Base-by-base conservation (phyloP, 2,797 vertebrate species). In the Danio jaintianensis region DNA sequence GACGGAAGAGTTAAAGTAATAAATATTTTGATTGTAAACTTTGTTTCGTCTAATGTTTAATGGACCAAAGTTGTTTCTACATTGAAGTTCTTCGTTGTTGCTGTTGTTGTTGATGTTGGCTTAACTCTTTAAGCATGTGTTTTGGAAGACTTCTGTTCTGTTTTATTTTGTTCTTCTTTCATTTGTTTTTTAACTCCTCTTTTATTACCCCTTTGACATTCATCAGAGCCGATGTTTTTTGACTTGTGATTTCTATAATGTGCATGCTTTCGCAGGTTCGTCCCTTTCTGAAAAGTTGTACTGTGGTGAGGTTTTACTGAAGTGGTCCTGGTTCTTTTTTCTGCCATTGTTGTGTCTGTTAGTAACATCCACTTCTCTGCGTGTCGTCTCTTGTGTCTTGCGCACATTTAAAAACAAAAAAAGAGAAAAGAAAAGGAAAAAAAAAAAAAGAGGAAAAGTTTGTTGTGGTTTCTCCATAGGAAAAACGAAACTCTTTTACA, bases 1-100 rank as follows among this genome's bases (percentile, higher is more conserved):
- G 88, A 94, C 91, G 93, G 86, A 94, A 92, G 92, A 87, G 90
- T 90, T 82, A 96, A 93, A 95, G 94, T 89, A 96, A 93, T 96
- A 94, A 94, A 96, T 96, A 96, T 96, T 97, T 97, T 97, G 95
- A 96, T 94, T 97, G 95, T 98, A 96, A 94, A 97, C 90, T 89
- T 89, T 86, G 95, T 92, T 96, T 94, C 88, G 96, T 98, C 95
- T 96, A 88, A 93, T 93, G 96, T 97, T 96, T 95, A 94, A 96
- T 98, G 97, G 97, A 98, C 97, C 97, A 98, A 98, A 99, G 95
- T 97, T 96, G 94, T 93, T 94, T 94, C 89, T 91, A 89, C 95
- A 93, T 95, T 89, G 86, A 83, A 90, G 58, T 72, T 79, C 50
- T 15, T 18, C 12, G 66, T 79, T 93, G 94, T 95, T 93, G 83